These are phyloP conservation scores for Scolopax bukidnonensis DNA, from an alignment of 2,797 vertebrate species.

Conservation along the genomic window DNA sequence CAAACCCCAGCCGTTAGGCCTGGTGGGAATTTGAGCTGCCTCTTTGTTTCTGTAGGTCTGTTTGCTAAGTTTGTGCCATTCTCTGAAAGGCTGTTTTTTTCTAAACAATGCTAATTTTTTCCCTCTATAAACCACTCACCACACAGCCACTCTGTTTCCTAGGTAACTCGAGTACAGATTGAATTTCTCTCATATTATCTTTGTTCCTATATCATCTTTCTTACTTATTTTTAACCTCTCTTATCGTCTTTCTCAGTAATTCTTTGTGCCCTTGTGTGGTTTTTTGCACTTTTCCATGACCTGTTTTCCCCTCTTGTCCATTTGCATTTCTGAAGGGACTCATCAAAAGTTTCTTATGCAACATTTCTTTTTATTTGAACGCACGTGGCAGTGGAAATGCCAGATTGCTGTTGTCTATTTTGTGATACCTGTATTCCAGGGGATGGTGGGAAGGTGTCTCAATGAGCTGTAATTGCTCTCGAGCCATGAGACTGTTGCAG, in stretches of 20 bases:
- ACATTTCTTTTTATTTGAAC: background rate
- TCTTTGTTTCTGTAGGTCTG: constrained; percentile 5
- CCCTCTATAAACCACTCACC: background rate
- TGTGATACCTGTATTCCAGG: background rate
- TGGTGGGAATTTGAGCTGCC: constrained; percentile 29
- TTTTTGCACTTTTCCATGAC: background rate
- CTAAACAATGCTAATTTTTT: constrained; percentile 47
- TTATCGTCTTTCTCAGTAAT: constrained; percentile 14
- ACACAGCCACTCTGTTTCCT: constrained; percentile 60
- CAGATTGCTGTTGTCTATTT: background rate
- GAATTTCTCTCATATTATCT: constrained; percentile 60
- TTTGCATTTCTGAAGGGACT: background rate
- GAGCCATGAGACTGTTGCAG: background rate
- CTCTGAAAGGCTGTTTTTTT: constrained; percentile 41
- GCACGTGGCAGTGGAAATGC: background rate
- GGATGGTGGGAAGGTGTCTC: background rate
- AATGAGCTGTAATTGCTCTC: background rate
- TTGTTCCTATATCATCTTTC: constrained; percentile 45
- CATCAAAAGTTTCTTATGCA: background rate
- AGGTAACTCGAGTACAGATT: constrained; percentile 66
- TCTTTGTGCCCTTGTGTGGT: background rate
- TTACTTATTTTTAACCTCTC: constrained; percentile 60
- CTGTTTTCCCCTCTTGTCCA: background rate
- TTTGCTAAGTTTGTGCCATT: constrained; percentile 47
- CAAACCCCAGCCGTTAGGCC: background rate